Base-by-base conservation (phyloP, 2,797 vertebrate species). In the Parauchenoglanis punctatus region DNA sequence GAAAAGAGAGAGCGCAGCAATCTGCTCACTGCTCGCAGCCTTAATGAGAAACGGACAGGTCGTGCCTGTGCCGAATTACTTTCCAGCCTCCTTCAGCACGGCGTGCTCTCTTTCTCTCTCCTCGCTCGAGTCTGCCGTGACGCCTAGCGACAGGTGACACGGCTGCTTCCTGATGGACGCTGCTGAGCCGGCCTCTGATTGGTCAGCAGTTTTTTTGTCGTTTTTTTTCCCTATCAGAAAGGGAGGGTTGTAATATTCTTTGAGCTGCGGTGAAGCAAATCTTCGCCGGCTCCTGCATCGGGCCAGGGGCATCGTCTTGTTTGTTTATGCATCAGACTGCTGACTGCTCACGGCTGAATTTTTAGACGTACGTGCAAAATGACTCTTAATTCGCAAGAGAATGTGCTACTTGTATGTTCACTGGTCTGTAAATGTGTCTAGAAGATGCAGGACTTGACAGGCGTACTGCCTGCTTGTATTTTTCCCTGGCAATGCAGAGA, bases 61-160 rank as follows among this genome's bases (percentile, higher is more conserved):
- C 85, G 87, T 0, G 40, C 77, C 84, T 88, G 73, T 76, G 40
- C 31, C 58, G 72, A 81, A 91, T 88, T 85, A 91, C 85, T 86
- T 85, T 85, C 89, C 88, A 84, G 87, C 65, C 83, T 91, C 87
- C 86, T 89, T 91, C 52, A 44, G 73, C 73, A 83, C 63, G 40
- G 40, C 61, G 35, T 65, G 46, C 77, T 86, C 63, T 67, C 70
- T 84, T 18, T 67, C 73, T 59, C 75, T 70, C 80, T 63, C 59
- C 83, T 67, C 17, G 18, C 82, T 86, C 63, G 78, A 89, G 86
- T 93, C 91, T 94, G 91, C 92, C 93, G 81, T 91, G 88, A 94
- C 87, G 92, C 94, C 92, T 92, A 92, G 94, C 93, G 93, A 95
- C 94, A 95, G 92, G 93, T 95, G 93, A 96, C 94, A 95, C 82